Evolutionary conservation across 2,797 vertebrate genomes (phyloP).

Genomic region (Pygocentrus nattereri): DNA sequence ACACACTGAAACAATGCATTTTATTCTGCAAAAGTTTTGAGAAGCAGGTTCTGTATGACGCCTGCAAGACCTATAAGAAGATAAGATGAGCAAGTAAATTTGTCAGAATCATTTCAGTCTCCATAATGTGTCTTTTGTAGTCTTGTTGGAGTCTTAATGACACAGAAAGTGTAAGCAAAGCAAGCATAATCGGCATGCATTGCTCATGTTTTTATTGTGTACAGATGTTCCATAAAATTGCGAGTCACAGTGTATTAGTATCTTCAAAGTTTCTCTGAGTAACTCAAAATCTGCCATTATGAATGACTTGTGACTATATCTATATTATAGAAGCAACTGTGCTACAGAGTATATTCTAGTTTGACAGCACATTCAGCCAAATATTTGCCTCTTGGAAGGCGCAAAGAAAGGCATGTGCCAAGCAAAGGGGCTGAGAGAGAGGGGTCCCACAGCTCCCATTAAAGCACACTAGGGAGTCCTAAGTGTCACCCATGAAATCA

Average conservation of each 20-base stretch:
- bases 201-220: no score
- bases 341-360: no score
- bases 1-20: background rate
- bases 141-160: background rate
- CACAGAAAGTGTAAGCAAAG: background rate
- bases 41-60: background rate
- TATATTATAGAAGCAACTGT: background rate
- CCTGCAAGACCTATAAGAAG: no score
- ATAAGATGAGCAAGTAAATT: no score
- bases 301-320: background rate
- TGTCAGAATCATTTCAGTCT: background rate
- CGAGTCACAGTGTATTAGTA: background rate
- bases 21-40: background rate
- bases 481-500: conserved; percentile 90
- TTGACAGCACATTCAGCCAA: background rate
- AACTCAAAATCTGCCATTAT: background rate
- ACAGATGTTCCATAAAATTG: background rate
- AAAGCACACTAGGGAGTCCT: conserved; percentile 82
- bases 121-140: background rate
- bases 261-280: no score
- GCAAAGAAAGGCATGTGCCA: conserved; percentile 31
- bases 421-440: conserved; percentile 57
- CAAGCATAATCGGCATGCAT: background rate
- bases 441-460: conserved; percentile 79
- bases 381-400: background rate